Percentiles rank a stretch among this genome's conserved stretches.
These are phyloP conservation scores for Neolamprologus fasciatus DNA, from an alignment of 2,113 vertebrate genomes.

Conservation along the genomic window DNA sequence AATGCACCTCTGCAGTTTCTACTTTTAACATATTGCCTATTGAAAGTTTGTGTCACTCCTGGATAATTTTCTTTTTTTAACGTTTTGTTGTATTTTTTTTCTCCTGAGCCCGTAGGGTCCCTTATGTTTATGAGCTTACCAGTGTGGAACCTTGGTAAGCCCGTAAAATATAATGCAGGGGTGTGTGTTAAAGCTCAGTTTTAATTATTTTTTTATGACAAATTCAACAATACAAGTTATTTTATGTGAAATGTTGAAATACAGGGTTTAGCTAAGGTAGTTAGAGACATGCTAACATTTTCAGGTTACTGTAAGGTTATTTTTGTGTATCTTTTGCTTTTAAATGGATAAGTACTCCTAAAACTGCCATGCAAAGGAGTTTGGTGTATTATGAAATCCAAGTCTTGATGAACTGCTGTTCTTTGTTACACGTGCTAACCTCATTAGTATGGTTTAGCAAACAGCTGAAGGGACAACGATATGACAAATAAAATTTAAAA, in stretches of 20 bases:
- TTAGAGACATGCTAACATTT: neutral
- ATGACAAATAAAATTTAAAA: neutral
- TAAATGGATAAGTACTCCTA: neutral
- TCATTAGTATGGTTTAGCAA: neutral
- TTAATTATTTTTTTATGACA: neutral
- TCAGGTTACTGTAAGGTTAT: neutral
- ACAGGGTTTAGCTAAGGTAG: neutral
- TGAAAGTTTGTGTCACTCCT: neutral
- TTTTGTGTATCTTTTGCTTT: neutral
- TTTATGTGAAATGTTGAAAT: neutral
- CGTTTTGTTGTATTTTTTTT: neutral
- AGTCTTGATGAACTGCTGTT: neutral
- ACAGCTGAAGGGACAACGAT: neutral
- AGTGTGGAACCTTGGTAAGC: neutral
- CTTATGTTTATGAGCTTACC: neutral
- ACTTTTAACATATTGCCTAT: neutral
- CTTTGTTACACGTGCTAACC: neutral
- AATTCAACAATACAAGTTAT: neutral
- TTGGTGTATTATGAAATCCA: neutral
- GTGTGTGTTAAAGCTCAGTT: neutral
- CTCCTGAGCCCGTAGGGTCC: neutral
- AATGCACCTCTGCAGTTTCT: neutral
- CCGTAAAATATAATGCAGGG: neutral
- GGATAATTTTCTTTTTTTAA: neutral
- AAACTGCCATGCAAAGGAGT: neutral